Evolutionary conservation across 2,113 vertebrate species (phyloP), one percentile per base, ranked within the genome.

Genomic region (Clarias gariepinus): DNA sequence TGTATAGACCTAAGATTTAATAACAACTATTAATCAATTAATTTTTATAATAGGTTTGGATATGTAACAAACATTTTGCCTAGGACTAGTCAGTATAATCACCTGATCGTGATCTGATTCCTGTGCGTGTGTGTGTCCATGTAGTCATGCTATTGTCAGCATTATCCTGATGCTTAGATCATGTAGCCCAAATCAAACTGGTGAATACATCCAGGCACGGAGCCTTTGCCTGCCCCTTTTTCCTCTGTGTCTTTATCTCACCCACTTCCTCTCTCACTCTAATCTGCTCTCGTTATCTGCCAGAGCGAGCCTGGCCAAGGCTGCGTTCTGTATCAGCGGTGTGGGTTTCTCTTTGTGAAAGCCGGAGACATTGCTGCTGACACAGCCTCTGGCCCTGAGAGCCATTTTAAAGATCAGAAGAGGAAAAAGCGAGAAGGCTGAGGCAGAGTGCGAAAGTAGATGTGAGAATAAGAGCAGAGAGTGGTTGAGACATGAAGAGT

Each of bases 281-380:
- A 4, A 28, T 86, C 78, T 64, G 61, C 4, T 15, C n/a, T 76
- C 25, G 41, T 58, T 60, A 58, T 81, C 85, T 79, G 53, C 33
- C 58, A 28, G 55, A 10, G 53, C 3, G 15, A 73, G 30, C 25
- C 53, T 64, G 82, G 79, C 16, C 18, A 6, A 64, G 81, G 81
- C 63, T 16, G 61, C 47, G 41, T 23, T 83, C 10, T 68, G 84
- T 78, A 36, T 36, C 23, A 21, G 41, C 36, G 85, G 79, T 88
- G 81, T 87, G 74, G 25, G 61, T 74, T 85, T 63, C 82, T 80
- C 68, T 84, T 81, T 83, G 47, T 80, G 86, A 88, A 91, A 88
- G 78, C 88, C 90, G 89, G 89, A 91, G 85, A 87, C 85, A 68
- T 30, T 16, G 71, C 53, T 25, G 71, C 64, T 81, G 85, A 74